phyloP scores from a whole-genome alignment of 2,113 vertebrate genomes.

The Clarias macrocephalus region DNA sequence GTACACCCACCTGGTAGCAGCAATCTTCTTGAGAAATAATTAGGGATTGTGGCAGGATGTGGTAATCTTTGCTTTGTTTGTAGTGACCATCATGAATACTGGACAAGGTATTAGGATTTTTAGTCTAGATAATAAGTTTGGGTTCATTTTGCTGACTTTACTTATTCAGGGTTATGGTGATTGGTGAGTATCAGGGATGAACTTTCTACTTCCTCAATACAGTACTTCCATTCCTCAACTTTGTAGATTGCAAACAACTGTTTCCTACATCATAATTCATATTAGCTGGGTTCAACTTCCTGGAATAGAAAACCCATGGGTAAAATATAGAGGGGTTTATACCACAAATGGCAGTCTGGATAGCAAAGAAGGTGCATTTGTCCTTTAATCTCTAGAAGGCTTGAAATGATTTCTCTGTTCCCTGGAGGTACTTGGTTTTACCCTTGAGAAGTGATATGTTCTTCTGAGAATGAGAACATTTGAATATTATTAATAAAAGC shows the following conservation, averaged over 20 bases:
- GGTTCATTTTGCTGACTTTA: background rate
- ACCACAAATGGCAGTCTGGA: background rate
- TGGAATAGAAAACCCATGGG: background rate
- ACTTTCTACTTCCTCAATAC: background rate
- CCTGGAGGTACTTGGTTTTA: background rate
- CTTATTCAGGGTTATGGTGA: background rate
- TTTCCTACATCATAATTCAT: background rate
- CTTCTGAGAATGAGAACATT: too few species aligned
- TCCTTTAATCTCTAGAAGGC: background rate
- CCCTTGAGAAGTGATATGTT: background rate
- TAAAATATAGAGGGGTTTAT: background rate
- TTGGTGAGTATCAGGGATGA: background rate
- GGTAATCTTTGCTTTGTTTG: background rate
- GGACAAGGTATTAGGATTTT: background rate
- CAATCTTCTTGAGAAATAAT: background rate
- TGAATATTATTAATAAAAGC: too few species aligned
- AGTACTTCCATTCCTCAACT: background rate
- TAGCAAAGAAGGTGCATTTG: background rate
- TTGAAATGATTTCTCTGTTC: background rate
- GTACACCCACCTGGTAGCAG: background rate
- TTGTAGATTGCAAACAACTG: background rate
- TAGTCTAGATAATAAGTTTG: background rate
- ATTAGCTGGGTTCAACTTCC: background rate
- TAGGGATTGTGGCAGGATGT: background rate
- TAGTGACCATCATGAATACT: background rate